phyloP scores from a whole-genome alignment of 2,888 invertebrate genomes.

The Pyrrhosoma nymphula region DNA sequence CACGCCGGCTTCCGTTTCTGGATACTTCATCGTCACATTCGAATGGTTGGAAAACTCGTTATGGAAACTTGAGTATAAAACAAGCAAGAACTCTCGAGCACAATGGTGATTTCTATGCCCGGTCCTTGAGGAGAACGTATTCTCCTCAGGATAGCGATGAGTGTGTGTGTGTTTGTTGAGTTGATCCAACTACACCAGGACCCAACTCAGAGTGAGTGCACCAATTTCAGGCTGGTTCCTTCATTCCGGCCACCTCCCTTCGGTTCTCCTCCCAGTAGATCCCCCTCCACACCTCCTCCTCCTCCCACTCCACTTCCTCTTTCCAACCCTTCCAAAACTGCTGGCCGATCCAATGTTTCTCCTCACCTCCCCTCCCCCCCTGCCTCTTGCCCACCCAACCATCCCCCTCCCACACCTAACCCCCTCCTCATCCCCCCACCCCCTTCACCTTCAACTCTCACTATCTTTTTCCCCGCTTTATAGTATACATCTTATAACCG shows the following conservation, averaged over 20 bases:
- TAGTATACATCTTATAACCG: slow-evolving; percentile 7
- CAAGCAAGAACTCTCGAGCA: not conserved
- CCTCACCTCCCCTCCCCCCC: not conserved
- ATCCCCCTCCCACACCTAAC: not conserved
- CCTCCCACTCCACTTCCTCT: slow-evolving; percentile 23
- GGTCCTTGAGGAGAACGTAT: not conserved
- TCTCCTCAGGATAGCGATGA: not conserved
- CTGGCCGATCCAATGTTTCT: not conserved
- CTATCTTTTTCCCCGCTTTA: slow-evolving; percentile 31
- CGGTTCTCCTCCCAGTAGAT: not conserved
- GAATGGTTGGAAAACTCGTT: not conserved
- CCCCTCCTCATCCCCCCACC: not conserved
- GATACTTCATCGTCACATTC: not conserved
- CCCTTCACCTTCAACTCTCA: not conserved
- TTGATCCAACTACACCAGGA: slow-evolving; percentile 38
- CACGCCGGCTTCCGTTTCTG: not conserved
- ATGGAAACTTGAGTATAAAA: not conserved
- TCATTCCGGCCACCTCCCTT: slow-evolving; percentile 55
- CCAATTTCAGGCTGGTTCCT: slow-evolving; percentile 64
- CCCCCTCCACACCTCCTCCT: slow-evolving; percentile 10
- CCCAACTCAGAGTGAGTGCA: slow-evolving; percentile 57
- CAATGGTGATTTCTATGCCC: not conserved
- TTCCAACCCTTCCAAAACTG: not conserved
- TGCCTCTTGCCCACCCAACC: too few species aligned
- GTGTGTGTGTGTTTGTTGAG: not conserved